Base-by-base conservation (phyloP, 2,797 vertebrate species). In the Staurois parvus region DNA sequence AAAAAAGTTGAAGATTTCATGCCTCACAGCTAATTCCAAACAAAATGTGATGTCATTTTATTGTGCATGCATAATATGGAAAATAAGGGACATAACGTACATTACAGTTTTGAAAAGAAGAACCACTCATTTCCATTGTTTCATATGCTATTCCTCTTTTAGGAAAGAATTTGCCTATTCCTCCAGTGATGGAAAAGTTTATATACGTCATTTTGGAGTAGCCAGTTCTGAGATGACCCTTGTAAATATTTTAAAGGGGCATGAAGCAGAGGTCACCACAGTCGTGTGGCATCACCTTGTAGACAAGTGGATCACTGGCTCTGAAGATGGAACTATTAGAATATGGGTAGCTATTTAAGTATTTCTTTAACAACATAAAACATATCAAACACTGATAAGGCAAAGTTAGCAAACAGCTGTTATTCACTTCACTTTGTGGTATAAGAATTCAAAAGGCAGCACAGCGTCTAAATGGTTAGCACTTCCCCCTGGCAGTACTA, bases 91-190 rank as follows among this genome's bases (percentile, higher is more conserved):
- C 1, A 59, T 19, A 21, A 59, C 24, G 17, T 59, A 21, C 19
- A 59, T 59, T 59, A 24, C 19, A 42, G 12, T 12, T 42, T 42
- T 12, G 12, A 59, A 59, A 59, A 21, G 7, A 0, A 59, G 17
- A 59, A 5, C 12, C 56, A 59, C 34, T 19, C n/a, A 29, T 45
- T n/a, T 19, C 24, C 45, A 17, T 24, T 7, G 15, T 56, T 56
- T 52, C 48, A 21, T 69, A 1, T 68, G 6, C 40, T 88, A 45
- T 30, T 11, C 78, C 42, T 10, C 13, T 83, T 64, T 29, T 76
- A 90, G 89, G 85, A 89, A 86, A 56, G 87, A 89, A 85, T 88
- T 91, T 88, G 90, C 90, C 56, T 90, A 89, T 66, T 87, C 88
- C 64, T 89, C 87, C 13, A 90, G 90, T 42, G 82, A 89, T 81